phyloP scores from a whole-genome alignment of 2,113 vertebrate genomes.

The Zingel zingel region DNA sequence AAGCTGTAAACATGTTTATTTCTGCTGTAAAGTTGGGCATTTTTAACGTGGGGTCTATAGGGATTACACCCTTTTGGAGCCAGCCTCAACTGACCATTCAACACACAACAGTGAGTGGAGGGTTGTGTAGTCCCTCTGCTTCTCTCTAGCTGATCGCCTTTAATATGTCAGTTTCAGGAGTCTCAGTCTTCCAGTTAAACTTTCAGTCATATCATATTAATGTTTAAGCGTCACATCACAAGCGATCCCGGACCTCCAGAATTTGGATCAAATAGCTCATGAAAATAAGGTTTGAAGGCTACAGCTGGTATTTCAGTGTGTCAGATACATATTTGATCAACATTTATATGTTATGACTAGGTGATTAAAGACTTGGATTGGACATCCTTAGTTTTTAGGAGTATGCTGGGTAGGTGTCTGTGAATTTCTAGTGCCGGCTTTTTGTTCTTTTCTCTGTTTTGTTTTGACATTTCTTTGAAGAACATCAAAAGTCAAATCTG shows the following conservation, averaged over 20 bases:
- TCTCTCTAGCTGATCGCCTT: too few species aligned
- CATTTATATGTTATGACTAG: background rate
- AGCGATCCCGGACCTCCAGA: background rate
- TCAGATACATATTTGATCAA: background rate
- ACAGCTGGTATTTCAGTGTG: background rate
- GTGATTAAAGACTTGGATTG: background rate
- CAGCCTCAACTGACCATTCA: too few species aligned
- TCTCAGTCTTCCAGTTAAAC: too few species aligned
- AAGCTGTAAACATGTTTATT: too few species aligned
- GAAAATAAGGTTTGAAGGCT: constrained; percentile 2
- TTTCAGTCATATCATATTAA: background rate
- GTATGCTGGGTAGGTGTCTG: background rate
- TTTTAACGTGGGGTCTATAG: too few species aligned
- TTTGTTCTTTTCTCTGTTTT: background rate
- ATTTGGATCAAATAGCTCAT: background rate
- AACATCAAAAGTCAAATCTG: background rate
- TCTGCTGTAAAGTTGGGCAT: too few species aligned
- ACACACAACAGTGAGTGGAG: too few species aligned
- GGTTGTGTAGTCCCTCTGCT: too few species aligned
- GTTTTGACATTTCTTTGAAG: background rate
- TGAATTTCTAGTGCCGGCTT: background rate
- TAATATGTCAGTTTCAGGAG: too few species aligned
- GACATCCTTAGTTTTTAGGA: background rate
- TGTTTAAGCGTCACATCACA: background rate
- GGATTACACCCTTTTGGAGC: too few species aligned